A percentile compares a stretch with the other conserved stretches of the same genome.
These are phyloP conservation scores for Tragelaphus scriptus DNA, from an alignment of 2,113 vertebrate species.

Conservation along the genomic window DNA sequence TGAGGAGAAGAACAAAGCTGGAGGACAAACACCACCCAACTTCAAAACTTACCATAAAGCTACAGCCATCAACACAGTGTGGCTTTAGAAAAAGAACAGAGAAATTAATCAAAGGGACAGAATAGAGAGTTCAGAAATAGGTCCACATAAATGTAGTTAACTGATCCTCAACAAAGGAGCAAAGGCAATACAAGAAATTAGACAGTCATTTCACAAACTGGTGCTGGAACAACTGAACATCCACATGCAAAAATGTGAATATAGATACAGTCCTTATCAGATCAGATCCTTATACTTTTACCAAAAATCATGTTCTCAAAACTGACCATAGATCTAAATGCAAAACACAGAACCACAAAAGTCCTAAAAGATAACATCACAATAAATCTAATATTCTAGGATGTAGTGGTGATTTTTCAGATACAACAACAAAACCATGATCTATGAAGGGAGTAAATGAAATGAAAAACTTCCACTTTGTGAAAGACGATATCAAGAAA, in stretches of 20 bases:
- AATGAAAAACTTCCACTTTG: neutral
- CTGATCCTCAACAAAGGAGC: neutral
- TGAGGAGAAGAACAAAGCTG: neutral
- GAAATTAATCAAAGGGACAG: neutral
- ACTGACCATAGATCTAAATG: neutral
- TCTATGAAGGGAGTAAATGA: neutral
- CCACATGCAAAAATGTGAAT: neutral
- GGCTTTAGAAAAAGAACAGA: neutral
- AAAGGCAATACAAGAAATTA: neutral
- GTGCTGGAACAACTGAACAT: neutral
- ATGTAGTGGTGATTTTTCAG: neutral
- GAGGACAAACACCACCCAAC: neutral
- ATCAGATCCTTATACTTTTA: neutral
- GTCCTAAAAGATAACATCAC: neutral
- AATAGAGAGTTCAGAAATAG: neutral
- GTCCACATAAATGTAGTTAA: neutral
- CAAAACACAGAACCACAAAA: neutral
- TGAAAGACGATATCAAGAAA: neutral
- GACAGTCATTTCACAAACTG: neutral
- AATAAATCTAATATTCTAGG: neutral
- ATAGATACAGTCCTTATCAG: neutral
- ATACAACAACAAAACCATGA: neutral
- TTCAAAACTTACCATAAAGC: neutral
- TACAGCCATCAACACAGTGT: neutral
- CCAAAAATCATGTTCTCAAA: neutral